These are phyloP conservation scores for Caenorhabditis latens DNA, from an alignment of 1,140 invertebrate genomes.

Conservation along the genomic window DNA sequence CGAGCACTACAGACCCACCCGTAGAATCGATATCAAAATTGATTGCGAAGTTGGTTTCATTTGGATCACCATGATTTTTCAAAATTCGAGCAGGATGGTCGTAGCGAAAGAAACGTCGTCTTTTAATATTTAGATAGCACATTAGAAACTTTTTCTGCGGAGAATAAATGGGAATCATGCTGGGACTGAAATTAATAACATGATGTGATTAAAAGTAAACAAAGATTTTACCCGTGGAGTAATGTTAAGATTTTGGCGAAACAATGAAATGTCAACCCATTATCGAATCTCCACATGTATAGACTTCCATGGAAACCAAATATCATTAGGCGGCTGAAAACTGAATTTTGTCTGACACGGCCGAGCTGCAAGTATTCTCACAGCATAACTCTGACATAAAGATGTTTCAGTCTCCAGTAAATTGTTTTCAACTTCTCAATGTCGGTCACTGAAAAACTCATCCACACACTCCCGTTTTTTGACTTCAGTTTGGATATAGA, in stretches of 20 bases:
- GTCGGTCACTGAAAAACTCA: constrained; percentile 26
- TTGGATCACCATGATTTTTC: constrained; percentile 4
- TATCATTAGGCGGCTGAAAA: constrained; percentile 8
- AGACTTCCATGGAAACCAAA: constrained; percentile 32
- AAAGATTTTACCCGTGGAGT: not conserved
- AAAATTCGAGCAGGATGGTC: not conserved
- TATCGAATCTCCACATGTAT: constrained; percentile 41
- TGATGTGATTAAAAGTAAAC: not conserved
- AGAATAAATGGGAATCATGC: constrained; percentile 29
- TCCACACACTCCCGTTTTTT: constrained; percentile 28
- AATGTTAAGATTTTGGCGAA: constrained; percentile 1
- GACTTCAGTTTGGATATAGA: constrained; percentile 20
- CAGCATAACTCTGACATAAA: constrained; percentile 44
- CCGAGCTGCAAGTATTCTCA: not conserved
- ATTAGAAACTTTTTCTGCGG: constrained; percentile 19
- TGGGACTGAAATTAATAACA: not conserved
- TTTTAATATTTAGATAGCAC: not conserved
- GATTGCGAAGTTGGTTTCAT: constrained; percentile 14
- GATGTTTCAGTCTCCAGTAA: constrained; percentile 10
- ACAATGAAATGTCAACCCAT: constrained; percentile 28
- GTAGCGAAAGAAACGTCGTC: not conserved
- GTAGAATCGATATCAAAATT: not conserved
- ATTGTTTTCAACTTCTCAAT: constrained; percentile 16
- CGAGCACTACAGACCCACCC: constrained; percentile 6
- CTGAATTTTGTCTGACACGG: not conserved